Evolutionary conservation across 92 coral and sea anemone genomes (phyloP), one percentile per base, ranked within the genome.

Genomic region (Blastomussa wellsi): DNA sequence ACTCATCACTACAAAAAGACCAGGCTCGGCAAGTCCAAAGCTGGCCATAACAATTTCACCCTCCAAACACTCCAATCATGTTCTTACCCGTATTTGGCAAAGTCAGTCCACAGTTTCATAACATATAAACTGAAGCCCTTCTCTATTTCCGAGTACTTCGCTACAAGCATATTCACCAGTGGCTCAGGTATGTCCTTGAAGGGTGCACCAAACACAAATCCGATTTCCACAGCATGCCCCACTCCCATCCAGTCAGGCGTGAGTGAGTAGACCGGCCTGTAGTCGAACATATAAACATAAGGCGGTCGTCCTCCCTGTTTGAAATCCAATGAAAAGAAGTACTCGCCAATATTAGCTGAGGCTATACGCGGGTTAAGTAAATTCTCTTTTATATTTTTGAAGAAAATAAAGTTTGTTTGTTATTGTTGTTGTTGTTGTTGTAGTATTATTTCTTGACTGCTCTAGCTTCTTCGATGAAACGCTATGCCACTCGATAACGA

Each of bases 21-120:
- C 44, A 39, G 7, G 66, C 6, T 59, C 32, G 9, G 32, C n/a
- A 13, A 22, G 13, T 59, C 32, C n/a, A 31, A n/a, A 59, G 66
- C n/a, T 31, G 6, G 31, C 44, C 44, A 39, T 3, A 39, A 7
- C 44, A 3, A 39, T 39, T 39, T 3, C 44, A 7, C 7, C 3
- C 13, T 48, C 53, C 11, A 1, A 59, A 24, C 31, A 48, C 31
- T n/a, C 16, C 32, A 28, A 29, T 5, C 68, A 62, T 1, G 33
- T 9, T 62, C 95, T 68, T 86, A 95, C 98, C 98, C 98, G 68
- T 71, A 81, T 85, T 94, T 94, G 38, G 98, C 98, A 89, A 94
- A 94, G 82, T 90, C 91, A 24, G 93, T 84, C 98, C 98, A 94
- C 53, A 90, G 69, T 77, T 75, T 83, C 89, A 94, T 94, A 38